Conservation (phyloP, 2,888 invertebrate genomes). For the Callimorpha dominula region DNA sequence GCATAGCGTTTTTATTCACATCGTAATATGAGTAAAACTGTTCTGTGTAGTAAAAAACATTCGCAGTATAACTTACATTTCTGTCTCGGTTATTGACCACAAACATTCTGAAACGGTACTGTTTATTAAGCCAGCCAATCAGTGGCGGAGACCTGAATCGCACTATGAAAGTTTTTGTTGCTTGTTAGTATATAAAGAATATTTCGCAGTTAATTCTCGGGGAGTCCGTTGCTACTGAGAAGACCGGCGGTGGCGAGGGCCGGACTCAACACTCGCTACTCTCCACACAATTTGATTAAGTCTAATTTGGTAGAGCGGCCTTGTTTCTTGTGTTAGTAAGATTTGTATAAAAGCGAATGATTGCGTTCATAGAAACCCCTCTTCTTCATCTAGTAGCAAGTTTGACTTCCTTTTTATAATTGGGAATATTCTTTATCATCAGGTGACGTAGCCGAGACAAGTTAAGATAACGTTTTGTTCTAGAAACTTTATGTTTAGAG, state of each 20-base stretch:
- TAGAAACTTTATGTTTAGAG: too few species aligned
- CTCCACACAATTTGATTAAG: conserved; percentile 66
- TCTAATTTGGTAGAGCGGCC: conserved; percentile 76
- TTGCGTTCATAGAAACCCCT: conserved; percentile 66
- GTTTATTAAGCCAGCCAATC: conserved; percentile 60
- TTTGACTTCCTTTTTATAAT: conserved; percentile 78
- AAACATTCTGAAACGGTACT: not conserved
- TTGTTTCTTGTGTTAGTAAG: conserved; percentile 65
- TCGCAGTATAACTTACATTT: not conserved
- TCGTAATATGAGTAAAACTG: not conserved
- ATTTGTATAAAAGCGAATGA: conserved; percentile 59
- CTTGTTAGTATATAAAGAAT: conserved; percentile 49
- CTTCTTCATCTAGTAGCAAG: conserved; percentile 83
- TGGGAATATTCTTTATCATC: not conserved
- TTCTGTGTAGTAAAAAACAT: not conserved
- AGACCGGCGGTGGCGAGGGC: conserved; percentile 82
- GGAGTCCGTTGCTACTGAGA: conserved; percentile 83
- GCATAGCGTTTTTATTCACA: not conserved
- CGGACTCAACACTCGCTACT: conserved; percentile 81
- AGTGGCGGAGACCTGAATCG: conserved; percentile 56
- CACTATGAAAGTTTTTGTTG: conserved; percentile 62
- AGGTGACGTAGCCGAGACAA: not conserved
- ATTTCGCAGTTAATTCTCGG: conserved; percentile 33
- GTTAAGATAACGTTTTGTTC: too few species aligned
- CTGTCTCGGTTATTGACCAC: conserved; percentile 4